Conservation (phyloP, 1,140 invertebrate genomes). For the Bombus soroeensis region DNA sequence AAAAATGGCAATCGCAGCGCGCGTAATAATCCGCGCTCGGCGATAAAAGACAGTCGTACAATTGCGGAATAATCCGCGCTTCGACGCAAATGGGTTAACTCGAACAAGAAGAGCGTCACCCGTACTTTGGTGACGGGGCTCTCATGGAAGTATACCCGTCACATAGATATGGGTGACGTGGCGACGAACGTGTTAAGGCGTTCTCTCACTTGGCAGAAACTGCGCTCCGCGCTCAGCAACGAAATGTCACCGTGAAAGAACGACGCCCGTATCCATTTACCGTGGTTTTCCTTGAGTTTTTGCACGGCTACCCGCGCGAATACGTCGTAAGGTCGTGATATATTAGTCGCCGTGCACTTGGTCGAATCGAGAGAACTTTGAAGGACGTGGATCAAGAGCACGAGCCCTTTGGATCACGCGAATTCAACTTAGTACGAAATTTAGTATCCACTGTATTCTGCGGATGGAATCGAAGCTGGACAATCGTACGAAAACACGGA, state of each 20-base stretch:
- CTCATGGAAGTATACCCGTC: too few species aligned
- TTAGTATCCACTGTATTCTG: background rate
- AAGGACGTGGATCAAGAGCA: background rate
- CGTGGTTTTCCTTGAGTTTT: conserved; percentile 73
- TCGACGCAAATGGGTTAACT: too few species aligned
- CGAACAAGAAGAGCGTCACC: too few species aligned
- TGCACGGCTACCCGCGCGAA: conserved; percentile 12
- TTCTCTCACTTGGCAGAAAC: background rate
- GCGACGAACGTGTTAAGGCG: too few species aligned
- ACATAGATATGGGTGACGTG: too few species aligned
- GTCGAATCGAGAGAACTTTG: background rate
- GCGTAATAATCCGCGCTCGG: too few species aligned
- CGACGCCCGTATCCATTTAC: conserved; percentile 63
- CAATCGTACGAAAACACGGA: too few species aligned
- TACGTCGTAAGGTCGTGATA: background rate
- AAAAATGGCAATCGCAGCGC: too few species aligned
- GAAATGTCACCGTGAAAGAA: conserved; percentile 59
- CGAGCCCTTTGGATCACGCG: background rate
- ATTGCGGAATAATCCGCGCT: too few species aligned
- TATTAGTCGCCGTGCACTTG: conserved; percentile 18
- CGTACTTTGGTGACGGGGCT: too few species aligned
- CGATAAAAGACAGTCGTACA: too few species aligned
- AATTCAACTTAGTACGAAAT: background rate
- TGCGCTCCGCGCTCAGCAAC: background rate
- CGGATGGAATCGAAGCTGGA: too few species aligned